phyloP scores from a whole-genome alignment of 2,888 invertebrate species.

The Tholera decimalis region DNA sequence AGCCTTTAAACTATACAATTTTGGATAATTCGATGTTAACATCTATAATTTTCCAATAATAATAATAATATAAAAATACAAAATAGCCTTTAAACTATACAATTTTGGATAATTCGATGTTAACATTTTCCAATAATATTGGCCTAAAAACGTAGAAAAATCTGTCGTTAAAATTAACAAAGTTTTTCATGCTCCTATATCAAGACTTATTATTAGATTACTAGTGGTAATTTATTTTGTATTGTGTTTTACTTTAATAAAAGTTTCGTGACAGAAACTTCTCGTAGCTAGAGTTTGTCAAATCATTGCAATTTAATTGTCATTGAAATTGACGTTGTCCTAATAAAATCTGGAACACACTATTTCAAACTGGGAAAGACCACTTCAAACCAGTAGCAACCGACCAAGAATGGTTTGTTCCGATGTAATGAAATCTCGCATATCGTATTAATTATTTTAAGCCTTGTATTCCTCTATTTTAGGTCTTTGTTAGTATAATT shows the following conservation, averaged over 20 bases:
- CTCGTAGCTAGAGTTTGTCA: slow-evolving; percentile 30
- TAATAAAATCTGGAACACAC: slow-evolving; percentile 27
- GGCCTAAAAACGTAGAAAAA: slow-evolving; percentile 1
- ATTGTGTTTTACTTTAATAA: slow-evolving; percentile 10
- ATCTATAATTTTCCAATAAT: too few relatives aligned
- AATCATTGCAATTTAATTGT: slow-evolving; percentile 23
- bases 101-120: background rate
- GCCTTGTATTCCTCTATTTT: slow-evolving; percentile 56
- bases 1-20: too few relatives aligned
- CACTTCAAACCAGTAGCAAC: slow-evolving; percentile 9
- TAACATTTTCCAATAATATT: slow-evolving; percentile 2
- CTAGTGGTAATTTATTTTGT: slow-evolving; percentile 20
- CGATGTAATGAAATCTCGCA: slow-evolving; percentile 34
- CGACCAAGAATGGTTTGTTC: slow-evolving; percentile 11
- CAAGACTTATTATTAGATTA: slow-evolving; percentile 42
- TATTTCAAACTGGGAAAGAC: background rate
- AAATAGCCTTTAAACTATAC: too few relatives aligned
- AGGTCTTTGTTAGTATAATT: slow-evolving; percentile 43
- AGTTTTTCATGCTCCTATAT: slow-evolving; percentile 30
- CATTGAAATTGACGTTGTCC: slow-evolving; percentile 21
- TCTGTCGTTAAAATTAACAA: slow-evolving; percentile 36
- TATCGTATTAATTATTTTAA: slow-evolving; percentile 42
- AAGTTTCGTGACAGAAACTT: slow-evolving; percentile 14
- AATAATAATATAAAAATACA: too few relatives aligned
- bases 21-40: too few relatives aligned